Evolutionary conservation across 2,797 vertebrate species (phyloP).

Genomic region (Falco rusticolus): DNA sequence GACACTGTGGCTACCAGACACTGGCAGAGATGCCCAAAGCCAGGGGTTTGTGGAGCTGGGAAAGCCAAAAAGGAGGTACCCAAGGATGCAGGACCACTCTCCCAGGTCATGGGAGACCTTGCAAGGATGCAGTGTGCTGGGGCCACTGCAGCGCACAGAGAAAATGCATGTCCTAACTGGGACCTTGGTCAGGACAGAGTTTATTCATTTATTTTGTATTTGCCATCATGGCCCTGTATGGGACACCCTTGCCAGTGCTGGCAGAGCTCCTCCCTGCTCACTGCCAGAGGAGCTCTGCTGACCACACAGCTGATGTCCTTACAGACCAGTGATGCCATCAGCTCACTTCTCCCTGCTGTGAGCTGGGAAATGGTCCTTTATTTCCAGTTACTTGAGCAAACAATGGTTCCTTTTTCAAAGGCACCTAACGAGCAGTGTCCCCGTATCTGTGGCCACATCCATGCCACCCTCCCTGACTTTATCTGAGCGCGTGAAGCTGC

Average conservation of each 20-base stretch:
- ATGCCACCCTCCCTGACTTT: neutral
- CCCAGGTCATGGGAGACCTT: neutral
- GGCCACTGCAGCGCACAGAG: neutral
- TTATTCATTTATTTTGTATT: neutral
- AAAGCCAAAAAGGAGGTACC: neutral
- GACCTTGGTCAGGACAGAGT: neutral
- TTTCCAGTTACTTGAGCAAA: neutral
- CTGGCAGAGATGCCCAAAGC: neutral
- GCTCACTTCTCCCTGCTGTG: neutral
- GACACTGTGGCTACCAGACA: neutral
- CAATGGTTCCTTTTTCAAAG: neutral
- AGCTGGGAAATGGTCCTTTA: neutral
- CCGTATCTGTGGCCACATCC: accelerated
- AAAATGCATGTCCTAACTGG: neutral
- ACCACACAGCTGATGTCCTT: neutral
- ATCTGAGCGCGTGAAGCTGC: neutral
- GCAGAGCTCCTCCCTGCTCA: neutral
- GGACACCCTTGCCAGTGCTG: accelerated
- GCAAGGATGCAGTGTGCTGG: neutral
- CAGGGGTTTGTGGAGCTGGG: neutral
- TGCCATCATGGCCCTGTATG: neutral
- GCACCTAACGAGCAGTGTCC: accelerated
- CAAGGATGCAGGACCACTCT: neutral
- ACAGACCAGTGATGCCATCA: neutral
- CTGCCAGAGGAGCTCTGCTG: neutral